Evolutionary conservation across 1,140 invertebrate genomes (phyloP).

Genomic region (Drosophila kikkawai): DNA sequence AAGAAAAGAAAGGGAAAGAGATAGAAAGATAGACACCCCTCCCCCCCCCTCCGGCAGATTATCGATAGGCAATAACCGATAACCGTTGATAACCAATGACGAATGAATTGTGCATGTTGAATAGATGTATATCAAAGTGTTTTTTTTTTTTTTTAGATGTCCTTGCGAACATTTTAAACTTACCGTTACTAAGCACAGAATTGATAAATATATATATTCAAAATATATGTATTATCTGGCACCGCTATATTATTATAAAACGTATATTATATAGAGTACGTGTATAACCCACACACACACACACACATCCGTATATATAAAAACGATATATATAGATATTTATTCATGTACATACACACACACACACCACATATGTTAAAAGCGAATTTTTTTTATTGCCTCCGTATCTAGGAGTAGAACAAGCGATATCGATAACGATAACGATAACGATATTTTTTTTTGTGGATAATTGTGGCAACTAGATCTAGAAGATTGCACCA

Average conservation of each 20-base stretch:
- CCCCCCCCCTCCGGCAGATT: not conserved
- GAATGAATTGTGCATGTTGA: conserved; percentile 29
- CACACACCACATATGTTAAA: conserved; percentile 40
- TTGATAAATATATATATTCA: conserved; percentile 73
- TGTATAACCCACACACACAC: conserved; percentile 25
- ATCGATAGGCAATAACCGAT: conserved; percentile 34
- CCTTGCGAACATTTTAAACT: conserved; percentile 41
- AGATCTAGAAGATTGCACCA: conserved; percentile 55
- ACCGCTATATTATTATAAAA: conserved; percentile 54
- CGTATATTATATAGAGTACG: conserved; percentile 32
- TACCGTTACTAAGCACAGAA: conserved; percentile 55
- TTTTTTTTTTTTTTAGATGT: conserved; percentile 23
- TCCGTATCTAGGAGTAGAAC: conserved; percentile 40
- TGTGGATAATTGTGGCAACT: conserved; percentile 40
- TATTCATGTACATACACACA: conserved; percentile 64
- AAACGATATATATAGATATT: conserved; percentile 52
- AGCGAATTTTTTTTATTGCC: conserved; percentile 52
- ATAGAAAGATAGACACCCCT: not conserved
- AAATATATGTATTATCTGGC: conserved; percentile 75
- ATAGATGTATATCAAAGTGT: conserved; percentile 52
- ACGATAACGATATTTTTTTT: conserved; percentile 35
- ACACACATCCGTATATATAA: conserved; percentile 32
- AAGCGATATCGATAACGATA: conserved; percentile 2
- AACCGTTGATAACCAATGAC: conserved; percentile 15
- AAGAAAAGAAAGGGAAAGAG: not conserved